Conservation (phyloP, 1,140 invertebrate genomes). For the Copidosoma floridanum region DNA sequence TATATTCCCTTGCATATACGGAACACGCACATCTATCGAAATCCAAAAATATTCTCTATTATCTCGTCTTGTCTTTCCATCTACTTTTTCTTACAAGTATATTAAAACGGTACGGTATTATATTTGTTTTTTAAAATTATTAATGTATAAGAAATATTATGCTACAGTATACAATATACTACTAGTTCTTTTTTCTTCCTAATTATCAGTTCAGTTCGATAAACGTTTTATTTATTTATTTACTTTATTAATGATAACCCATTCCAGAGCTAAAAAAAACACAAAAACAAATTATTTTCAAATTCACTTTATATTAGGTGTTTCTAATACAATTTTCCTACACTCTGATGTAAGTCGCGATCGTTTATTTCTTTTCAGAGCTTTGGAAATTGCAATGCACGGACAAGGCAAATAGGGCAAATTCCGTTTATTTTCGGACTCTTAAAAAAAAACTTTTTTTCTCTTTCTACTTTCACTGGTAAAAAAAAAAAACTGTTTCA, state of each 20-base stretch:
- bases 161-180: conserved; percentile 5
- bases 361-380: neutral
- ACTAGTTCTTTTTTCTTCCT: conserved; percentile 19
- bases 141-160: too few species aligned
- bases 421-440: too few species aligned
- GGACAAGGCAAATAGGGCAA: conserved; percentile 11
- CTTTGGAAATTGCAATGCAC: conserved; percentile 22
- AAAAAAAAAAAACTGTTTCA: neutral
- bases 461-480: too few species aligned
- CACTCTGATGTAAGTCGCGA: too few species aligned
- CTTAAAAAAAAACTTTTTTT: neutral
- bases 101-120: too few species aligned
- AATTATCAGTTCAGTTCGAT: conserved; percentile 21
- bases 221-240: neutral
- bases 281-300: neutral
- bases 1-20: too few species aligned
- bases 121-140: too few species aligned
- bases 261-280: neutral
- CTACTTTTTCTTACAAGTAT: too few species aligned
- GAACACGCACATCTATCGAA: conserved; percentile 20
- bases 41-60: conserved; percentile 26
- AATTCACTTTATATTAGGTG: too few species aligned
- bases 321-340: too few species aligned
- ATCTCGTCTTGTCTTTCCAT: neutral
- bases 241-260: too few species aligned